Evolutionary conservation across 2,888 invertebrate genomes (phyloP).

Genomic region (Chrysodeixis includens): DNA sequence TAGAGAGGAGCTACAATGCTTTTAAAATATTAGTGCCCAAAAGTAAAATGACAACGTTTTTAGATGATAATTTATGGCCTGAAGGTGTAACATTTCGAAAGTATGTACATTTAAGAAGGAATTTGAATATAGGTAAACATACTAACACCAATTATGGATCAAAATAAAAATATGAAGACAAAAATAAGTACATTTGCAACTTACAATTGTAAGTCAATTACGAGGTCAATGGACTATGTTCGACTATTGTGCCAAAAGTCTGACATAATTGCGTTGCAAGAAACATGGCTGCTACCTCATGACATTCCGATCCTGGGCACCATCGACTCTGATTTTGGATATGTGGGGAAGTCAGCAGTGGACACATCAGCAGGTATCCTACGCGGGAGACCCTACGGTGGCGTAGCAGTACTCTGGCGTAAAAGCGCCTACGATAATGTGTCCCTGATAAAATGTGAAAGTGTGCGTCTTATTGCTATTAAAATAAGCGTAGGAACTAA

Average conservation of each 20-base stretch:
- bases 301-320: constrained; percentile 1
- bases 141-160: not conserved
- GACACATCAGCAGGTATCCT: constrained; percentile 5
- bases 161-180: not conserved
- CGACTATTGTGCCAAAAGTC: not conserved
- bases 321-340: not conserved
- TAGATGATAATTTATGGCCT: constrained; percentile 4
- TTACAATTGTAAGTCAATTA: constrained; percentile 10
- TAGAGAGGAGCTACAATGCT: too few species aligned
- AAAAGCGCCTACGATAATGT: constrained; percentile 4
- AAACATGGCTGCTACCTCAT: constrained; percentile 8
- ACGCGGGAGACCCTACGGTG: constrained; percentile 3
- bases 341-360: constrained; percentile 9
- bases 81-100: too few species aligned
- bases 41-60: too few species aligned
- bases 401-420: not conserved
- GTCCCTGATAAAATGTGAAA: constrained; percentile 1
- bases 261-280: too few species aligned
- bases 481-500: not conserved
- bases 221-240: not conserved
- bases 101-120: too few species aligned
- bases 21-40: too few species aligned
- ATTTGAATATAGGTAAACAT: not conserved
- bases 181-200: not conserved
- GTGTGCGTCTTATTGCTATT: too few species aligned